phyloP scores from a whole-genome alignment of 2,888 invertebrate species.

The Sepiola atlantica region DNA sequence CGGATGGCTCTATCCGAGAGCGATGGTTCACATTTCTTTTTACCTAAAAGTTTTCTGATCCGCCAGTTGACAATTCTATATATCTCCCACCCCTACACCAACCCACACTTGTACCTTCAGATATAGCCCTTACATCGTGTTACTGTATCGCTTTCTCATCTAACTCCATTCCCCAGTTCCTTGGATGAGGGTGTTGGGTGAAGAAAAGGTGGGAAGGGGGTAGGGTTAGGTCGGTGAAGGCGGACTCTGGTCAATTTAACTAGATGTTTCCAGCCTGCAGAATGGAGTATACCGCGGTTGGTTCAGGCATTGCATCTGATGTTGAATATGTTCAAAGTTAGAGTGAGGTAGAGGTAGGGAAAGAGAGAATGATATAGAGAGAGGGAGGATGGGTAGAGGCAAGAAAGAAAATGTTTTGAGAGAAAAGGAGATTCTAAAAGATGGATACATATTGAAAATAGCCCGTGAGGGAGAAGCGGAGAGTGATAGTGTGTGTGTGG shows the following conservation, averaged over 20 bases:
- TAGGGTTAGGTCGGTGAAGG: background rate
- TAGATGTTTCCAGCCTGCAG: constrained; percentile 16
- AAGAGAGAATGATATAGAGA: too few relatives aligned
- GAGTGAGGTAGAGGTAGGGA: too few relatives aligned
- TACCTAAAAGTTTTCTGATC: background rate
- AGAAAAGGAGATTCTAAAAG: too few relatives aligned
- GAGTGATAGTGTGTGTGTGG: too few relatives aligned
- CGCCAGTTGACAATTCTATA: background rate
- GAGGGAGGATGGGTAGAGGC: too few relatives aligned
- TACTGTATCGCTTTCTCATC: background rate
- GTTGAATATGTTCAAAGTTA: background rate
- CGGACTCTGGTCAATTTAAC: background rate
- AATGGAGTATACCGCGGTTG: background rate
- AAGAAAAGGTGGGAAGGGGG: background rate
- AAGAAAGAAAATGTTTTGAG: too few relatives aligned
- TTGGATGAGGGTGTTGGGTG: background rate
- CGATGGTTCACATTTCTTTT: background rate
- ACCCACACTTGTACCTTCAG: too few relatives aligned
- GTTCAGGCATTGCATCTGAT: background rate
- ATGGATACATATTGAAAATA: too few relatives aligned
- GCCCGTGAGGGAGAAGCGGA: too few relatives aligned
- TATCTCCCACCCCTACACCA: background rate
- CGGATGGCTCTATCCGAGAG: background rate
- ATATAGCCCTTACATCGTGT: too few relatives aligned
- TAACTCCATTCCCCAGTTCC: background rate